Percentiles rank a stretch among this genome's conserved stretches.
These are phyloP conservation scores for Chaenogobius annularis DNA, from an alignment of 2,113 vertebrate species.

Conservation along the genomic window DNA sequence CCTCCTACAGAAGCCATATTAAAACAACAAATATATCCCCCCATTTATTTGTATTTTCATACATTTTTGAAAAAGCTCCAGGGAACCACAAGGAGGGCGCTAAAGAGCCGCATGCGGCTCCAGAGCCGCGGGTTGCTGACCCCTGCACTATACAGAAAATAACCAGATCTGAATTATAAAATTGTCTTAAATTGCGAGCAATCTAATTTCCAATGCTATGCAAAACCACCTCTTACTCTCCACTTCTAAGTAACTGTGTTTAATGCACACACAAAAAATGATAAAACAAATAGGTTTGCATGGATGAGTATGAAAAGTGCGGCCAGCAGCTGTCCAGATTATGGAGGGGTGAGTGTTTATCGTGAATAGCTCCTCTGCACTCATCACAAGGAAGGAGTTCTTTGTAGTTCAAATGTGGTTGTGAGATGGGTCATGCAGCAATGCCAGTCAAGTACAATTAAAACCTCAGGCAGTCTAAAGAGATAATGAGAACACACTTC, in stretches of 20 bases:
- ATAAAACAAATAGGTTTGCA: conserved; percentile 9
- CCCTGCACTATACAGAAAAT: too few species aligned
- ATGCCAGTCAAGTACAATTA: conserved; percentile 69
- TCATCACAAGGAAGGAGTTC: conserved; percentile 50
- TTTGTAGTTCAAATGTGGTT: conserved; percentile 74
- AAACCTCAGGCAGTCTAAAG: conserved; percentile 68
- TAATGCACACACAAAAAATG: not conserved
- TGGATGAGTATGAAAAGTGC: conserved; percentile 12
- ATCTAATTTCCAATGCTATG: too few species aligned
- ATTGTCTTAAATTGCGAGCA: too few species aligned
- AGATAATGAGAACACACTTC: conserved; percentile 69
- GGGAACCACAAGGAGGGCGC: too few species aligned
- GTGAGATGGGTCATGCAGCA: conserved; percentile 37
- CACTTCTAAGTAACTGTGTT: not conserved
- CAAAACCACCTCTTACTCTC: not conserved
- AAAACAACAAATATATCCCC: too few species aligned
- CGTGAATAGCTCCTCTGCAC: conserved; percentile 37
- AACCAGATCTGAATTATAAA: too few species aligned
- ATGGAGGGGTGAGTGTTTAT: conserved; percentile 32
- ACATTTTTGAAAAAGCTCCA: too few species aligned
- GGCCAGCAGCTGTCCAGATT: conserved; percentile 18
- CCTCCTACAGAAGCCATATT: too few species aligned
- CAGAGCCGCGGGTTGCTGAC: too few species aligned
- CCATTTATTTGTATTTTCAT: too few species aligned
- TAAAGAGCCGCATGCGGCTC: too few species aligned